A percentile compares a stretch with the other conserved stretches of the same genome.
These are phyloP conservation scores for Drosophila sproati DNA, from an alignment of 1,140 invertebrate species.

Conservation along the genomic window DNA sequence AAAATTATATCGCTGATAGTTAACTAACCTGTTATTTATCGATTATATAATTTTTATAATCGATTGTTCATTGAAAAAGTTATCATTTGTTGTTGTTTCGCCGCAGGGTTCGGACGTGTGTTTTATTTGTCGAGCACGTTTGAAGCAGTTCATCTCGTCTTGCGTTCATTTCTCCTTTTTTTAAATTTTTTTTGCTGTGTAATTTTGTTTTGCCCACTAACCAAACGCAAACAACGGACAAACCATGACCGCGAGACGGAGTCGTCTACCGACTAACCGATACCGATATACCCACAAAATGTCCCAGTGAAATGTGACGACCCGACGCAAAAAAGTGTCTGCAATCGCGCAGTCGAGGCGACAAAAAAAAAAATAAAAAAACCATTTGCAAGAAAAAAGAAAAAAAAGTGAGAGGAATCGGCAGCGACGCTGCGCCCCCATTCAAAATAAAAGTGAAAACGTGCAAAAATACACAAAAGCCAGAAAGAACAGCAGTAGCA, in stretches of 20 bases:
- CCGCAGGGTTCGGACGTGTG: slow-evolving; percentile 44
- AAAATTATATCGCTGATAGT: slow-evolving; percentile 12
- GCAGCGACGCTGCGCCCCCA: slow-evolving; percentile 46
- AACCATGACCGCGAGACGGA: slow-evolving; percentile 28
- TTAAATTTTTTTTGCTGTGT: slow-evolving; percentile 44
- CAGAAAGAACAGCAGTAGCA: slow-evolving; percentile 42
- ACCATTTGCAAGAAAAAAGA: slow-evolving; percentile 22
- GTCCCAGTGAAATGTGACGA: slow-evolving; percentile 47
- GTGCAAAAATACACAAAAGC: slow-evolving; percentile 55
- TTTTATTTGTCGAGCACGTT: slow-evolving; percentile 16
- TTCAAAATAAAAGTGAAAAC: slow-evolving; percentile 79
- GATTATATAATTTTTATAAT: neutral
- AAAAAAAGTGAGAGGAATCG: slow-evolving; percentile 55
- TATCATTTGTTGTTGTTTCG: slow-evolving; percentile 53
- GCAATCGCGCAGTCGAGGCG: slow-evolving; percentile 43
- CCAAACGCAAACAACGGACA: slow-evolving; percentile 36
- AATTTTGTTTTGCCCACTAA: slow-evolving; percentile 51
- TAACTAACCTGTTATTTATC: slow-evolving; percentile 1
- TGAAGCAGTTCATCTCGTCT: slow-evolving; percentile 31
- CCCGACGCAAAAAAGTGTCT: slow-evolving; percentile 42
- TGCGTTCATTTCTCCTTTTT: slow-evolving; percentile 48
- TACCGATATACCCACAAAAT: slow-evolving; percentile 27
- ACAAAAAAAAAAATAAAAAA: slow-evolving; percentile 32
- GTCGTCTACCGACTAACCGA: slow-evolving; percentile 31
- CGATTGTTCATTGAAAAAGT: slow-evolving; percentile 12